phyloP scores from a whole-genome alignment of 2,797 vertebrate genomes.

The Coranthus polyacanthus region DNA sequence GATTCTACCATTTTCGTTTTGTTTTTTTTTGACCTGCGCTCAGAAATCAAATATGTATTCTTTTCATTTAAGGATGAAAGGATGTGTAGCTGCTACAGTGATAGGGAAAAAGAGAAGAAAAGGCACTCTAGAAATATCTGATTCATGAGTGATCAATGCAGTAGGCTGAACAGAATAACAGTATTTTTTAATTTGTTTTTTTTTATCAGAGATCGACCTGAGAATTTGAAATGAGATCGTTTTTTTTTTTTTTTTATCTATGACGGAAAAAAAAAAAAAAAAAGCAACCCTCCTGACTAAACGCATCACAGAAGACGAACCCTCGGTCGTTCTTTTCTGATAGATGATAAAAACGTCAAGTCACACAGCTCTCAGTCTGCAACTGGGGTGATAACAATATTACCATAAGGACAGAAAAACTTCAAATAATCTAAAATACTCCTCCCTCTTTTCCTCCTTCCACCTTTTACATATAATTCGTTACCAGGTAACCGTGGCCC shows the following conservation, averaged over 20 bases:
- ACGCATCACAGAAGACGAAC: constrained; percentile 8
- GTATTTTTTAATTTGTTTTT: not conserved
- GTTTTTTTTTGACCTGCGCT: not conserved
- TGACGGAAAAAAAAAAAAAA: constrained; percentile 5
- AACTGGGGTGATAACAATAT: constrained; percentile 33
- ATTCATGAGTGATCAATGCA: constrained; percentile 33
- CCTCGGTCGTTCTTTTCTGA: not conserved
- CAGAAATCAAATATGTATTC: too few relatives aligned
- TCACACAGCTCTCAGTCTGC: constrained; percentile 29
- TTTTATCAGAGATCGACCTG: constrained; percentile 46
- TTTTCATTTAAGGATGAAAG: too few relatives aligned
- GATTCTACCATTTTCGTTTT: constrained; percentile 8
- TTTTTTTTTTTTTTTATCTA: constrained; percentile 12
- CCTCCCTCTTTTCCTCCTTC: constrained; percentile 1
- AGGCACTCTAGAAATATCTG: constrained; percentile 53
- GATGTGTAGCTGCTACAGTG: not conserved
- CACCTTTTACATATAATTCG: constrained; percentile 22
- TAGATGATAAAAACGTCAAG: constrained; percentile 23
- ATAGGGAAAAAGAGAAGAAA: constrained; percentile 22
- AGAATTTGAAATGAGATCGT: constrained; percentile 44
- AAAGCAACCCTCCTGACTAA: too few relatives aligned
- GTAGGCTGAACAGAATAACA: constrained; percentile 4
- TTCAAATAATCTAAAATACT: constrained; percentile 29
- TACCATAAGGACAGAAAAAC: constrained; percentile 22
- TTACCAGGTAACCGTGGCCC: constrained; percentile 48